Evolutionary conservation across 1,140 invertebrate genomes (phyloP).

Genomic region (Batillaria attramentaria): DNA sequence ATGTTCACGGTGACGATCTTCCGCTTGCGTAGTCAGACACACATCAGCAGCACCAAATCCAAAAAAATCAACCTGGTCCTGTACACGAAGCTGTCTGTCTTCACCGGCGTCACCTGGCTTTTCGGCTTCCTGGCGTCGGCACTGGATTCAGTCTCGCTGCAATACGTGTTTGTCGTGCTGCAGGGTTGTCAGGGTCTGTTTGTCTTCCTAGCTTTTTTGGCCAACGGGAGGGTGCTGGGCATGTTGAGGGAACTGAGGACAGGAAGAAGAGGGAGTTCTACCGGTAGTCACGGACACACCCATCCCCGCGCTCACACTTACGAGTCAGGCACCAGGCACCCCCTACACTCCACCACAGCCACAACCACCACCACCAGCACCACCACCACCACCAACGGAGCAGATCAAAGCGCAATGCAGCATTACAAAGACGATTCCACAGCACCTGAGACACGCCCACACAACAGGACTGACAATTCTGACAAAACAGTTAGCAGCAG

Average conservation of each 20-base stretch:
- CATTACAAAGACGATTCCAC: too few species aligned
- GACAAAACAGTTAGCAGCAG: too few species aligned
- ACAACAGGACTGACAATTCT: too few species aligned
- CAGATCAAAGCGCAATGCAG: too few species aligned
- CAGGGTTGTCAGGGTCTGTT: conserved; percentile 21
- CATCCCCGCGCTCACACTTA: too few species aligned
- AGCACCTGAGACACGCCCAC: too few species aligned
- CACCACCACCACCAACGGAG: too few species aligned
- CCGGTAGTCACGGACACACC: too few species aligned
- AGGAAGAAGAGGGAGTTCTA: too few species aligned
- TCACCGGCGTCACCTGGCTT: conserved; percentile 25
- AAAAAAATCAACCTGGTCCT: neutral
- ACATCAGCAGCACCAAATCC: neutral
- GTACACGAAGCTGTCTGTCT: conserved; percentile 26
- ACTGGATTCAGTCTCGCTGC: neutral
- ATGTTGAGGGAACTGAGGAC: conserved; percentile 23
- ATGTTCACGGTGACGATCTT: conserved; percentile 11
- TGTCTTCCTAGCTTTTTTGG: conserved; percentile 18
- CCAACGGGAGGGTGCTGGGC: neutral
- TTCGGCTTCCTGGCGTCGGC: conserved; percentile 10
- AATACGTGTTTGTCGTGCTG: conserved; percentile 10
- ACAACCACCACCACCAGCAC: too few species aligned
- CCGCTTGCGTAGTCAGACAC: neutral
- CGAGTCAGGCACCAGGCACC: too few species aligned
- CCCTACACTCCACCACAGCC: too few species aligned